A percentile compares a stretch with the other conserved stretches of the same genome.
phyloP scores from a whole-genome alignment of 1,140 invertebrate genomes.

The Sycophaga agraensis region DNA sequence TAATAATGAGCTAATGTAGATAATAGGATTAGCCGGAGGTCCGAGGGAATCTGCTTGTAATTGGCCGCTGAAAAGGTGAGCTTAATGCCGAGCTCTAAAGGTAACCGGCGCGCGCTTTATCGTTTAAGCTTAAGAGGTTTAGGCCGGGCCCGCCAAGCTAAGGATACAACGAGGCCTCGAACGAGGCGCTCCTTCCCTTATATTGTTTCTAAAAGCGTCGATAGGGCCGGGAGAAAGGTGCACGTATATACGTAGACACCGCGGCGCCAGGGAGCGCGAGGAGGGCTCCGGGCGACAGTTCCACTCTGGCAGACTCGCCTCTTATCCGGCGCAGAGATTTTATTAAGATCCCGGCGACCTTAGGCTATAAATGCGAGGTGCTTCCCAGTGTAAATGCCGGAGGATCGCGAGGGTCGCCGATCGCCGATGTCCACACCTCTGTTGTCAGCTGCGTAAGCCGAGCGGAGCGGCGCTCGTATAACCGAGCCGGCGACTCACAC shows the following conservation, averaged over 20 bases:
- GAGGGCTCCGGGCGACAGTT: too few relatives aligned
- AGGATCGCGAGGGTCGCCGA: constrained; percentile 39
- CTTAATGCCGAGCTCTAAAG: constrained; percentile 45
- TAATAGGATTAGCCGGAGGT: constrained; percentile 49
- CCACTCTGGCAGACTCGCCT: too few relatives aligned
- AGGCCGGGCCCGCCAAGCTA: not conserved
- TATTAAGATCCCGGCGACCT: constrained; percentile 54
- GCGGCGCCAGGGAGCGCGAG: too few relatives aligned
- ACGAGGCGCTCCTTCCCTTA: too few relatives aligned
- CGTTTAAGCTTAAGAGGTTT: constrained; percentile 45
- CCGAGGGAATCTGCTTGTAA: constrained; percentile 46
- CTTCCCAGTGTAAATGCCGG: constrained; percentile 34
- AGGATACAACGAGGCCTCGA: not conserved
- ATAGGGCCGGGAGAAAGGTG: too few relatives aligned
- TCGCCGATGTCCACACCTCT: constrained; percentile 46
- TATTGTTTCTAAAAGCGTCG: too few relatives aligned
- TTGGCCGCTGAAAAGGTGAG: constrained; percentile 53
- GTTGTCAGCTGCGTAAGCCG: too few relatives aligned
- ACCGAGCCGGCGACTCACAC: not conserved
- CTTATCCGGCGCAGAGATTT: constrained; percentile 43
- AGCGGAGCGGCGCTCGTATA: too few relatives aligned
- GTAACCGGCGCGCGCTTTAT: constrained; percentile 43
- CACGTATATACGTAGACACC: too few relatives aligned
- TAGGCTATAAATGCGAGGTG: constrained; percentile 52
- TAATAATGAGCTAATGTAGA: constrained; percentile 55